Conservation (phyloP, 1,140 invertebrate genomes). For the Leptinotarsa texana region DNA sequence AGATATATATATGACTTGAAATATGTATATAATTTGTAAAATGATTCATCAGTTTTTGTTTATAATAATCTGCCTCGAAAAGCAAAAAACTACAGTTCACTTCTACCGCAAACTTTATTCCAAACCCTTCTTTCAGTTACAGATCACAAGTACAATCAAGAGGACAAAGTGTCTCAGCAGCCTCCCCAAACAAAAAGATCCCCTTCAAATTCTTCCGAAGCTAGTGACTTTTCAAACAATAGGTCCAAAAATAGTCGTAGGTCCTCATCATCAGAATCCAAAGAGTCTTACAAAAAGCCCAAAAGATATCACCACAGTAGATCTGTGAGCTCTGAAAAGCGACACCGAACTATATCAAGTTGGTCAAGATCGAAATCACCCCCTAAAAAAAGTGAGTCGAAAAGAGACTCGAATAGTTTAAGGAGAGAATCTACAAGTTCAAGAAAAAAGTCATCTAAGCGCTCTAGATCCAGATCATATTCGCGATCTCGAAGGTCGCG, state of each 20-base stretch:
- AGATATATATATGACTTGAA: too few species aligned
- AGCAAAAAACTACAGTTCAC: too few species aligned
- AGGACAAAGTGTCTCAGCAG: not conserved
- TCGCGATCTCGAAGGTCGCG: conserved; percentile 29
- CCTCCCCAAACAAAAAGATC: conserved; percentile 21
- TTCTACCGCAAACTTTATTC: too few species aligned
- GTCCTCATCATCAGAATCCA: conserved; percentile 32
- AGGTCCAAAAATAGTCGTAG: conserved; percentile 29
- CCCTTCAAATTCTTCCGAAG: conserved; percentile 31
- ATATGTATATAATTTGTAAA: too few species aligned
- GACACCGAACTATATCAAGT: conserved; percentile 21
- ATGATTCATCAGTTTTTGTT: too few species aligned
- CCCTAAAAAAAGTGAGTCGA: conserved; percentile 4
- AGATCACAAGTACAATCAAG: not conserved
- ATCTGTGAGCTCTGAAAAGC: conserved; percentile 23
- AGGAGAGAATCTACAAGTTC: conserved; percentile 29
- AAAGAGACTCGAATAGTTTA: conserved; percentile 20
- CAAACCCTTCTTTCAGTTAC: not conserved
- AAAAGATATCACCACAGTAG: conserved; percentile 29
- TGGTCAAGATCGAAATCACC: conserved; percentile 30
- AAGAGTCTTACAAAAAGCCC: conserved; percentile 29
- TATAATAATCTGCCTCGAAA: too few species aligned
- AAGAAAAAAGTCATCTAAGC: conserved; percentile 27
- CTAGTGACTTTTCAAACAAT: conserved; percentile 22
- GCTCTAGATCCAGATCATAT: conserved; percentile 26